A percentile compares a stretch with the other conserved stretches of the same genome.
Conservation (phyloP, 2,888 invertebrate genomes). For the Ochropleura plecta region DNA sequence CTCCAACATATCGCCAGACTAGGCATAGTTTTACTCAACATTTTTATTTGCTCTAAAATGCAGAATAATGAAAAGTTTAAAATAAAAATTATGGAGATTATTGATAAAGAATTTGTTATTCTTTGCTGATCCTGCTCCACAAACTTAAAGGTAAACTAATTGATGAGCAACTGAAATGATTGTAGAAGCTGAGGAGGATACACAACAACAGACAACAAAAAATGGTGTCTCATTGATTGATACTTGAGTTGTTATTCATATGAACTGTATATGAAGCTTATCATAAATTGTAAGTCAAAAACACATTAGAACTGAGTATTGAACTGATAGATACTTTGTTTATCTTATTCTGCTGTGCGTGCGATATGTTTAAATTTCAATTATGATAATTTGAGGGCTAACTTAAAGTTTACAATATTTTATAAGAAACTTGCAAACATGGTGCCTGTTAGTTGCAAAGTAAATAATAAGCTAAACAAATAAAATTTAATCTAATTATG, state of each 20-base stretch:
- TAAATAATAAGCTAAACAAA: not conserved
- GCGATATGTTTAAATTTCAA: not conserved
- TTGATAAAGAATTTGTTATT: not conserved
- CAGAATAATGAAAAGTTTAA: too few relatives aligned
- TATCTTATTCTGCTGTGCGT: not conserved
- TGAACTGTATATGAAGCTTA: not conserved
- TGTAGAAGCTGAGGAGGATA: too few relatives aligned
- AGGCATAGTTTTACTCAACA: too few relatives aligned
- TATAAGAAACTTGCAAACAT: not conserved
- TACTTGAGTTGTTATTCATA: not conserved
- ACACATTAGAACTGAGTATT: not conserved
- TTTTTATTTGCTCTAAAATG: not conserved
- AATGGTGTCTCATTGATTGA: not conserved
- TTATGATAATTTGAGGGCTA: not conserved
- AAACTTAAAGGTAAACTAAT: too few relatives aligned
- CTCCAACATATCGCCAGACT: not conserved
- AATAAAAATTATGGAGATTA: not conserved
- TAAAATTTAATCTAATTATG: not conserved
- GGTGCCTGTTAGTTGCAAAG: not conserved
- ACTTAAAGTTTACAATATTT: not conserved
- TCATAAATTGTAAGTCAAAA: not conserved
- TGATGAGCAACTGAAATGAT: too few relatives aligned
- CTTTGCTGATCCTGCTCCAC: too few relatives aligned
- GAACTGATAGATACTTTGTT: not conserved
- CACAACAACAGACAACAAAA: not conserved